phyloP scores from a whole-genome alignment of 2,888 invertebrate species.

The Tetramorium bicarinatum region DNA sequence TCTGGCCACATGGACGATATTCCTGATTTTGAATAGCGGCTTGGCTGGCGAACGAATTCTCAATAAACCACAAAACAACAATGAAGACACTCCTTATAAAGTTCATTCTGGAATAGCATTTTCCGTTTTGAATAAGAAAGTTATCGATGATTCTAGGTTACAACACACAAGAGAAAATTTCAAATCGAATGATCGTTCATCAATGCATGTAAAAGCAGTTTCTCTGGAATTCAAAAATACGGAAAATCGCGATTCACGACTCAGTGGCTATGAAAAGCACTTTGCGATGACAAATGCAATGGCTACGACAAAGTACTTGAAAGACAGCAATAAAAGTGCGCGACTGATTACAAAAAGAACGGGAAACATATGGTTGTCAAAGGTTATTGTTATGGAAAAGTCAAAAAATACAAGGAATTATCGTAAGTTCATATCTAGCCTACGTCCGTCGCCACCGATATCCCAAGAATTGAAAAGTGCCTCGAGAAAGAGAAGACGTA shows the following conservation, averaged over 20 bases:
- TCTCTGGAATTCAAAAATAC: constrained; percentile 39
- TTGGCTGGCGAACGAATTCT: constrained; percentile 54
- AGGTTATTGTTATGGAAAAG: neutral
- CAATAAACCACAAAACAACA: constrained; percentile 48
- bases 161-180: neutral
- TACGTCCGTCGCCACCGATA: neutral
- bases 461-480: neutral
- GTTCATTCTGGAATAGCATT: neutral
- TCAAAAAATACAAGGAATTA: constrained; percentile 3
- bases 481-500: neutral
- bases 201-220: constrained; percentile 16
- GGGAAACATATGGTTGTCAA: constrained; percentile 1
- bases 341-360: neutral
- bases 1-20: constrained; percentile 78
- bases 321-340: constrained; percentile 6
- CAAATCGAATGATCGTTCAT: constrained; percentile 17
- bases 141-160: neutral
- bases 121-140: neutral
- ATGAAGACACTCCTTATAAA: constrained; percentile 20
- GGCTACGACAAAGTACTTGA: neutral
- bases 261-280: constrained; percentile 32
- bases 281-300: constrained; percentile 15
- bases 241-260: constrained; percentile 31
- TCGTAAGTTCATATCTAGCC: neutral
- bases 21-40: constrained; percentile 62